Evolutionary conservation across 1,140 invertebrate species (phyloP).

Genomic region (Kradibia gibbosae): DNA sequence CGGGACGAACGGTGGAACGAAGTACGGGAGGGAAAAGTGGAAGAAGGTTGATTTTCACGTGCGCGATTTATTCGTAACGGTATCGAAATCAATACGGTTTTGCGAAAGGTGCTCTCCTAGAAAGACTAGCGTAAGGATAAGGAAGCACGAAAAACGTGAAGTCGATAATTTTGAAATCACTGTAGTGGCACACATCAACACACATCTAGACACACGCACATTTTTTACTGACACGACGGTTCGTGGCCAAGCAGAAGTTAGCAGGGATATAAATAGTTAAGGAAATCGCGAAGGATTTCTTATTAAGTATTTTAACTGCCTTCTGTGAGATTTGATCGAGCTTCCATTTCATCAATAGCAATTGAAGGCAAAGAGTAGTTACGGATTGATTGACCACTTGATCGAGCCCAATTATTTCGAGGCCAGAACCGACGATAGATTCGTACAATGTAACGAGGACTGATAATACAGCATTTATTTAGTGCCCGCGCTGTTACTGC

Average conservation of each 20-base stretch:
- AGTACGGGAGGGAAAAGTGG: constrained; percentile 28
- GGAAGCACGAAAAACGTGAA: constrained; percentile 35
- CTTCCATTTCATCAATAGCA: constrained; percentile 25
- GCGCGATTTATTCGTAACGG: constrained; percentile 49
- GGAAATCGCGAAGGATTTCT: constrained; percentile 2
- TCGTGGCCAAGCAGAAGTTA: too few relatives aligned
- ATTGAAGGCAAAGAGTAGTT: background rate
- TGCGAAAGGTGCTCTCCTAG: constrained; percentile 6
- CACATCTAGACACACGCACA: background rate
- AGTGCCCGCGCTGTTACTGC: background rate
- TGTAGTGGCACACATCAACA: background rate
- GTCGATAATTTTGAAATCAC: constrained; percentile 14
- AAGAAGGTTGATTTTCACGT: constrained; percentile 40
- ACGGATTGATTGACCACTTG: background rate
- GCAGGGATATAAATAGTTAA: background rate
- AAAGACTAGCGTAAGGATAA: constrained; percentile 19
- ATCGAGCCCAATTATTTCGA: background rate
- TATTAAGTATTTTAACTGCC: constrained; percentile 42
- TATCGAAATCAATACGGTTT: constrained; percentile 47
- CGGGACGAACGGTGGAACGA: too few relatives aligned
- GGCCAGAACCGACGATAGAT: constrained; percentile 17
- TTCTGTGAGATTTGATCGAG: constrained; percentile 17
- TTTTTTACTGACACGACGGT: background rate
- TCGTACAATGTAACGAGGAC: background rate
- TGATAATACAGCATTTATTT: constrained; percentile 20